Base-by-base conservation (phyloP, 2,113 vertebrate species). In the Clupea harengus region DNA sequence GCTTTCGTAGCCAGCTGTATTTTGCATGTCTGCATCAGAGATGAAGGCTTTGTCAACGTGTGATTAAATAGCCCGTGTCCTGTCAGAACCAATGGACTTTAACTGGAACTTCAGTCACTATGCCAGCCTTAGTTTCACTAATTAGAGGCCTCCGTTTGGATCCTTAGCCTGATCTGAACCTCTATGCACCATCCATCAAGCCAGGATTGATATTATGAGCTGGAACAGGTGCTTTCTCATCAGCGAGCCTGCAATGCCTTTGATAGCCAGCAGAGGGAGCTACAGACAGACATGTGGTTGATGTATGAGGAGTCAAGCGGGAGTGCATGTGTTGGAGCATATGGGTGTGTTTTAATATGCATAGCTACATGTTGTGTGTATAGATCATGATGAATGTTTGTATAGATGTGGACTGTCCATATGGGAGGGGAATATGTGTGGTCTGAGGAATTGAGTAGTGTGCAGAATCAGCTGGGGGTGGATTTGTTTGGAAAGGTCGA, bases 251-350 rank as follows among this genome's bases (percentile, higher is more conserved):
- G 85, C 80, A 82, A 22, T 78, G 20, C 22, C 39, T 0, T 20
- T 22, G 22, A 15, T 57, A 45, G 1, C 85, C 88, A 81, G 44
- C 67, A 85, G 88, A 81, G 72, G 87, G 49, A 18, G 17, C 45
- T 84, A 28, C 50, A 84, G 80, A 83, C 46, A n/a, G 10, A 9
- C n/a, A 39, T 72, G 64, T 54, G 64, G n/a, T 84, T 85, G 64
- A 81, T 72, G 22, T 54, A 18, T n/a, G 22, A 6, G 20, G 60
- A 64, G 5, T 22, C n/a, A 25, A 25, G 60, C 10, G 8, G 28
- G 28, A 17, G 64, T 25, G 64, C 32, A 7, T 72, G 64, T 72
- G 28, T 32, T 28, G 64, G 25, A 72, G 64, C 64, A 25, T 32
- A 72, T 25, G n/a, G 64, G n/a, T 25, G 13, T 72, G 64, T 72